Evolutionary conservation across 2,797 vertebrate species (phyloP).

Genomic region (Scarus forsteni): DNA sequence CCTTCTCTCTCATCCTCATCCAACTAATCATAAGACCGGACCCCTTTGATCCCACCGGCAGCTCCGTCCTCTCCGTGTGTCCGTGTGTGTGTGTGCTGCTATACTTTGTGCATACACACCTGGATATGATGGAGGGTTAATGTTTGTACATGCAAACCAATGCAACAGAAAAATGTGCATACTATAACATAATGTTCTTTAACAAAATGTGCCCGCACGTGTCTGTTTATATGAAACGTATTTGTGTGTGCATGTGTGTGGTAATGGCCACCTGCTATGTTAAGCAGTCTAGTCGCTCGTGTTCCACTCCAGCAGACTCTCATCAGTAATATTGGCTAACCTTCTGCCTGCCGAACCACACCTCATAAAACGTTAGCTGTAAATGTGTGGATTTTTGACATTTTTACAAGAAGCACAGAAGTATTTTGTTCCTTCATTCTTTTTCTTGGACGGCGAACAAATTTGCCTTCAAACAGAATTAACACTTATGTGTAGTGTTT

Average conservation of each 20-base stretch:
- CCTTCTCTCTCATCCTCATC: conserved; percentile 76
- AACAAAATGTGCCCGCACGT: conserved; percentile 17
- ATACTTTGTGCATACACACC: background rate
- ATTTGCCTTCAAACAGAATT: conserved; percentile 9
- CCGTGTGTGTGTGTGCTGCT: background rate
- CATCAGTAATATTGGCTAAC: conserved; percentile 53
- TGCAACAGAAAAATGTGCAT: background rate
- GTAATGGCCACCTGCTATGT: conserved; percentile 37
- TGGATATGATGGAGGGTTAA: background rate
- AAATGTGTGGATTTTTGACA: conserved; percentile 58
- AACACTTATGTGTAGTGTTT: background rate
- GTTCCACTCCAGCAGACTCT: conserved; percentile 36
- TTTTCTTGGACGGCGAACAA: conserved; percentile 25
- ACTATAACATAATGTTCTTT: conserved; percentile 1
- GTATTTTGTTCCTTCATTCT: conserved; percentile 33
- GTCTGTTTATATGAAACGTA: background rate
- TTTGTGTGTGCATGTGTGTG: conserved; percentile 20
- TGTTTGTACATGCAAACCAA: background rate
- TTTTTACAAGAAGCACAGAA: conserved; percentile 44
- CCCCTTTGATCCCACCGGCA: conserved; percentile 68
- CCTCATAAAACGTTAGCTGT: conserved; percentile 42
- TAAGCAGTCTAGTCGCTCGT: conserved; percentile 29
- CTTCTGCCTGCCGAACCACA: conserved; percentile 30
- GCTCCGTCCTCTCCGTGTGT: conserved; percentile 28
- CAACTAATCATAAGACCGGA: conserved; percentile 71